Evolutionary conservation across 2,888 invertebrate genomes (phyloP), one percentile per base, ranked within the genome.

Genomic region (Temnothorax ravouxi): DNA sequence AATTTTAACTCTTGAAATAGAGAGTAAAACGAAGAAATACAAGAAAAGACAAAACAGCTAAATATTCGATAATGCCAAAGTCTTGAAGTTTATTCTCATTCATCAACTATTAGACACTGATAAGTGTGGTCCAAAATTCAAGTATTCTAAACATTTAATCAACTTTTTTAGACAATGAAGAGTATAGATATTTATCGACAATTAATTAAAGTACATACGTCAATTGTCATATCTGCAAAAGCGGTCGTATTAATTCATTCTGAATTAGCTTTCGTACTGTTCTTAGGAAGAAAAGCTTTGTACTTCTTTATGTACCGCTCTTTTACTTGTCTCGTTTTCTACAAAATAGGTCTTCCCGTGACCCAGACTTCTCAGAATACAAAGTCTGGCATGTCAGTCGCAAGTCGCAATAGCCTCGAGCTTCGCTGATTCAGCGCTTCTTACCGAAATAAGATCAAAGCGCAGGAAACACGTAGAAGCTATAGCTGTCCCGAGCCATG

Each of bases 401-500:
- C 15, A 5, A 71, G 21, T 59, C 56, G n/a, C 13, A 5, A 29
- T 25, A 79, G 79, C 79, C 59, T 71, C 72, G 59, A 50, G 72
- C 38, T 61, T 72, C n/a, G 79, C 25, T 80, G 72, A 72, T 80
- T 72, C 79, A 72, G 47, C n/a, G 59, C 18, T 56, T 61, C 44
- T 71, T 18, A 15, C 74, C 15, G 75, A 84, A 88, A 86, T 86
- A 87, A 84, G 79, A 86, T 75, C 56, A 64, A 83, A 84, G 71
- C 54, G 9, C 56, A 75, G 77, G 77, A 77, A 59, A 72, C 71
- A 21, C 44, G n/a, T n/a, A n/a, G 47, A 59, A 71, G 56, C 41
- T 44, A 2, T 25, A 29, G n/a, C 59, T 47, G 18, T 18, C 18
- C 6, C 59, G 44, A 76, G 21, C n/a, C 21, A n/a, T n/a, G n/a